Evolutionary conservation across 2,888 invertebrate species (phyloP).

Genomic region (Eucera pruinosa): DNA sequence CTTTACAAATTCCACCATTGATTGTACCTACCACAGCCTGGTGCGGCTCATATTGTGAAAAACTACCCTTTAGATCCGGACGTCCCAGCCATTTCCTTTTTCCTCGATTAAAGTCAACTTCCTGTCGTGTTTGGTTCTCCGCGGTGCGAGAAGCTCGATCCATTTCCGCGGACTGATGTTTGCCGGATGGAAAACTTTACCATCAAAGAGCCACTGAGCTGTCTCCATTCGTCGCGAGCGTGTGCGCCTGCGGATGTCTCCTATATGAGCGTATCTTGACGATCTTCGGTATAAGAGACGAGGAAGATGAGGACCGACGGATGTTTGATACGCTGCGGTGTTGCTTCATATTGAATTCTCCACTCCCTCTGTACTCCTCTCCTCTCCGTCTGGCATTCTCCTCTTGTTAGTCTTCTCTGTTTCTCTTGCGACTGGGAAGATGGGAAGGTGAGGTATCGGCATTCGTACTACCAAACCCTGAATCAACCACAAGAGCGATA

Average conservation of each 20-base stretch:
- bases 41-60: neutral
- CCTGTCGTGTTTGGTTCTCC: slow-evolving; percentile 49
- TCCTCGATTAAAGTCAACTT: slow-evolving; percentile 68
- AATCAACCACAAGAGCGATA: slow-evolving; percentile 69
- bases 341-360: slow-evolving; percentile 80
- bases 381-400: neutral
- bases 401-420: slow-evolving; percentile 5
- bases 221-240: slow-evolving; percentile 58
- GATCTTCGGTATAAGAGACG: slow-evolving; percentile 67
- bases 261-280: slow-evolving; percentile 60
- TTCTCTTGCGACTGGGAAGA: slow-evolving; percentile 36
- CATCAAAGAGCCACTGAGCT: slow-evolving; percentile 70
- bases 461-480: slow-evolving; percentile 59
- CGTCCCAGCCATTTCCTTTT: slow-evolving; percentile 51
- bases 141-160: slow-evolving; percentile 65
- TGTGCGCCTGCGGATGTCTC: slow-evolving; percentile 61
- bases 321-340: slow-evolving; percentile 81
- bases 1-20: neutral
- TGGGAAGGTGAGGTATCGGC: slow-evolving; percentile 63
- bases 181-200: slow-evolving; percentile 76
- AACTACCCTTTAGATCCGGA: slow-evolving; percentile 17
- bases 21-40: neutral
- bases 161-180: slow-evolving; percentile 74
- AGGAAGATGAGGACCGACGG: slow-evolving; percentile 77
- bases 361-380: slow-evolving; percentile 43